phyloP scores from a whole-genome alignment of 2,888 invertebrate species.

The Microctonus hyperodae region DNA sequence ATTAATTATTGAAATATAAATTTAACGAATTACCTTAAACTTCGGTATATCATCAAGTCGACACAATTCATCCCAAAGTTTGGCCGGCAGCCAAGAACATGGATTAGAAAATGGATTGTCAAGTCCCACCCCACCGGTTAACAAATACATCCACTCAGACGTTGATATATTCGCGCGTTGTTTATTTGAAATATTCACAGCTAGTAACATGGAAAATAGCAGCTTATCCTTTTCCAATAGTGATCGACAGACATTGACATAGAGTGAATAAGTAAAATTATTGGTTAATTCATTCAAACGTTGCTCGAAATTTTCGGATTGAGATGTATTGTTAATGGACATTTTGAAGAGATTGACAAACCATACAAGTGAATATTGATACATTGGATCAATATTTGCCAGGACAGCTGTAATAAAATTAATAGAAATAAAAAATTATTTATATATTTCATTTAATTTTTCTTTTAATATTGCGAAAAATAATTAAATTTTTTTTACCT shows the following conservation, averaged over 20 bases:
- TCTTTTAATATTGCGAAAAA: neutral
- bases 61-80: conserved; percentile 82
- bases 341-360: conserved; percentile 88
- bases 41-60: conserved; percentile 67
- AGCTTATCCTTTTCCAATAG: conserved; percentile 95
- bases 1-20: neutral
- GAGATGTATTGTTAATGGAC: conserved; percentile 86
- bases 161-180: conserved; percentile 66
- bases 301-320: conserved; percentile 79
- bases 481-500: conserved; percentile 64
- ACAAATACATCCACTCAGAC: conserved; percentile 82
- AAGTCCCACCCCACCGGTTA: conserved; percentile 85
- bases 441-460: neutral
- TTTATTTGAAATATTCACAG: conserved; percentile 74
- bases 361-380: conserved; percentile 95
- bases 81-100: conserved; percentile 73
- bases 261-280: conserved; percentile 89
- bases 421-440: too few species aligned
- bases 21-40: conserved; percentile 60
- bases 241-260: conserved; percentile 90
- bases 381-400: conserved; percentile 95
- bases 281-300: conserved; percentile 78
- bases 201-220: conserved; percentile 81
- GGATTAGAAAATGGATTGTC: conserved; percentile 79
- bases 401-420: conserved; percentile 72